phyloP scores from a whole-genome alignment of 2,113 vertebrate species.

The Phalacrocorax aristotelis region DNA sequence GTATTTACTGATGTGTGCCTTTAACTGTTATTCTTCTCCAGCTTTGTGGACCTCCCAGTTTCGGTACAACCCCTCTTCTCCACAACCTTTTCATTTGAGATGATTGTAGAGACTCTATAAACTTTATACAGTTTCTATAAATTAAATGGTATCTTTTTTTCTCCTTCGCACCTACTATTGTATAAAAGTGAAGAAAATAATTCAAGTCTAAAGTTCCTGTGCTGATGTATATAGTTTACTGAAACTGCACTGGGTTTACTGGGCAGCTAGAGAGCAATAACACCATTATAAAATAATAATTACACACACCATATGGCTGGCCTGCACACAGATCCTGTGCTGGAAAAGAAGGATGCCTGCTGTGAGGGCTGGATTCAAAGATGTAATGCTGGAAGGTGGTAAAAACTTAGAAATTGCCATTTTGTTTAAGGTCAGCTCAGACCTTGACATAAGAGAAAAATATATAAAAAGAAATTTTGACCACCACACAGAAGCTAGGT shows the following conservation, averaged over 20 bases:
- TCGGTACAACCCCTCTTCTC: not conserved
- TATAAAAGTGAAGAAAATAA: constrained; percentile 66
- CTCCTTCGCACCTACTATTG: constrained; percentile 55
- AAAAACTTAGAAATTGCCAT: not conserved
- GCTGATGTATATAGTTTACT: not conserved
- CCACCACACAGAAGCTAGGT: not conserved
- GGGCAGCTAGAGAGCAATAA: constrained; percentile 62
- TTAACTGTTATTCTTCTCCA: not conserved
- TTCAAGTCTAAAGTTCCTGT: constrained; percentile 43
- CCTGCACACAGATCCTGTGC: not conserved
- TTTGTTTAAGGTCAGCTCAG: not conserved
- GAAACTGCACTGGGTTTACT: constrained; percentile 50
- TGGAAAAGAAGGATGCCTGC: constrained; percentile 12
- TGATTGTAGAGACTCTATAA: constrained; percentile 66
- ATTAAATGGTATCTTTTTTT: constrained; percentile 64
- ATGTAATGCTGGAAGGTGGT: not conserved
- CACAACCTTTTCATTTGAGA: not conserved
- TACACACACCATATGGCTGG: constrained; percentile 40
- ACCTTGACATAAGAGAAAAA: not conserved
- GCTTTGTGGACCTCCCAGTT: constrained; percentile 18
- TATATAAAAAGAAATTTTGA: not conserved
- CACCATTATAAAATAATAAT: constrained; percentile 61
- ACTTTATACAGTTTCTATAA: constrained; percentile 75
- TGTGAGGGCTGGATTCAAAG: not conserved
- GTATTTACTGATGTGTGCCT: constrained; percentile 21